A percentile compares a stretch with the other conserved stretches of the same genome.
These are phyloP conservation scores for Corythaixoides concolor DNA, from an alignment of 2,113 vertebrate species.

Conservation along the genomic window DNA sequence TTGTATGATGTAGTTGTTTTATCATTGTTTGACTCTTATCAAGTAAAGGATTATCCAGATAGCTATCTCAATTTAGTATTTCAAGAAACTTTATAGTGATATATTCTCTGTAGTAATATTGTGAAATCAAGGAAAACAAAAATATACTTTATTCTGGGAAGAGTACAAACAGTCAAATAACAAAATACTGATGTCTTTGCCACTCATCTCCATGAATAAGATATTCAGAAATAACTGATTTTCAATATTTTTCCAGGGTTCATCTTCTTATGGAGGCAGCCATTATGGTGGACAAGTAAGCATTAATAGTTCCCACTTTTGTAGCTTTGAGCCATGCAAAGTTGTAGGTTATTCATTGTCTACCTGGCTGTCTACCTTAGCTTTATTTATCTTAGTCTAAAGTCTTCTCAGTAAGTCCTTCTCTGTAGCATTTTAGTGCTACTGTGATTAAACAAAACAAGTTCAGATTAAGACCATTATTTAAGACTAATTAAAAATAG, in stretches of 20 bases:
- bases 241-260: slow-evolving; percentile 19
- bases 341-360: not conserved
- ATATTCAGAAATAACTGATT: not conserved
- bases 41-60: not conserved
- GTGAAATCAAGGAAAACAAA: not conserved
- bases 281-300: slow-evolving; percentile 53
- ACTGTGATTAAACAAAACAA: not conserved
- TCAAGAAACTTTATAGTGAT: not conserved
- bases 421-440: not conserved
- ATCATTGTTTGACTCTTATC: not conserved
- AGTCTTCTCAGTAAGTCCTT: not conserved
- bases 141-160: not conserved
- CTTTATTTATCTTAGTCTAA: not conserved
- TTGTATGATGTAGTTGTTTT: not conserved
- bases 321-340: not conserved
- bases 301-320: not conserved
- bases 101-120: not conserved
- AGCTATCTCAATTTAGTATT: not conserved
- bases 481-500: not conserved
- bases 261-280: slow-evolving; percentile 45
- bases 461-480: not conserved
- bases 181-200: not conserved
- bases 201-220: not conserved
- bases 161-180: not conserved
- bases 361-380: not conserved